phyloP scores from a whole-genome alignment of 2,888 invertebrate species.

The Mesorhabditis sp. region DNA sequence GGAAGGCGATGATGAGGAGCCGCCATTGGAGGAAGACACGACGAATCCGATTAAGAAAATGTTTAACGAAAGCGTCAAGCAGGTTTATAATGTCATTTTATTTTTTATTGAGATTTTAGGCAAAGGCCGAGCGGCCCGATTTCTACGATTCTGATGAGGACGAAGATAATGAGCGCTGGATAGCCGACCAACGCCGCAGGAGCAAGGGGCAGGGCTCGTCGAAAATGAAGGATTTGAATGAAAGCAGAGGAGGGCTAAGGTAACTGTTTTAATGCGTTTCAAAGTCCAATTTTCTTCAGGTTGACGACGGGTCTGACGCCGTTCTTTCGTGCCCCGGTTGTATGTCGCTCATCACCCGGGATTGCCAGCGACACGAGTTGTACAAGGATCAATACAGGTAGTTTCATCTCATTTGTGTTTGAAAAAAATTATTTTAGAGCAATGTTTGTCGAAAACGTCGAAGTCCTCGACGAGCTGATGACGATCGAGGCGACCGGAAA shows the following conservation, averaged over 20 bases:
- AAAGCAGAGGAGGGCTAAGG: neutral
- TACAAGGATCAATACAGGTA: conserved; percentile 64
- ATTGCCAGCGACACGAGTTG: conserved; percentile 66
- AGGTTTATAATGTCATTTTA: conserved; percentile 17
- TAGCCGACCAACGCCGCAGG: conserved; percentile 51
- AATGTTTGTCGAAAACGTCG: conserved; percentile 67
- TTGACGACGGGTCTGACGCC: conserved; percentile 60
- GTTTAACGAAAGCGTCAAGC: conserved; percentile 25
- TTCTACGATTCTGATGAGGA: conserved; percentile 66
- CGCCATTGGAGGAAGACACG: conserved; percentile 19
- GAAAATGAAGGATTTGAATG: neutral
- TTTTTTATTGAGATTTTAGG: neutral
- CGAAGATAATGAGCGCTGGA: conserved; percentile 65
- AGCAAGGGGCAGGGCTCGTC: neutral
- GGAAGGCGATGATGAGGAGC: conserved; percentile 10
- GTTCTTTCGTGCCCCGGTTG: conserved; percentile 67
- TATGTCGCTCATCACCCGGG: conserved; percentile 65
- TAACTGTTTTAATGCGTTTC: conserved; percentile 13
- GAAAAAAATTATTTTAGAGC: conserved; percentile 58
- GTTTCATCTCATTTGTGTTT: neutral
- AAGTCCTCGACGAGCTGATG: conserved; percentile 51
- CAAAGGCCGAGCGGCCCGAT: conserved; percentile 12
- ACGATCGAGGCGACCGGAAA: conserved; percentile 38
- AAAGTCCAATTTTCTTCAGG: neutral
- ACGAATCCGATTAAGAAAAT: conserved; percentile 31